Evolutionary conservation across 2,113 vertebrate species (phyloP), one percentile per base, ranked within the genome.

Genomic region (Panthera uncia): DNA sequence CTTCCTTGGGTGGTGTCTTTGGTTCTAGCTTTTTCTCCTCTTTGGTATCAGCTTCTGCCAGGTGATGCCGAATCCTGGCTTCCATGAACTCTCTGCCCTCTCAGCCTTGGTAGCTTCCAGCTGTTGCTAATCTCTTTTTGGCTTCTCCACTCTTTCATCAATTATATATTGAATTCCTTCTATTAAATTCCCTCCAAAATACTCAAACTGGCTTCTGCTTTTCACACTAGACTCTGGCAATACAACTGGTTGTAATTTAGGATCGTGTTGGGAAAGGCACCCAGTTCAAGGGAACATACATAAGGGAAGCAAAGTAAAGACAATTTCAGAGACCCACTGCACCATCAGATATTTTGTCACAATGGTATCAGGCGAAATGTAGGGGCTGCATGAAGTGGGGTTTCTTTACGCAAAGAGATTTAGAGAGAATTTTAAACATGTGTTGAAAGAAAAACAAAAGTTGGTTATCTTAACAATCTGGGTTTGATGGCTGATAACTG

Each of bases 361-460:
- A 68, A 36, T 50, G 66, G 79, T 18, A 65, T 18, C 33, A 15
- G n/a, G 9, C 12, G 41, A 78, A 48, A 52, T 18, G 41, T 73
- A 86, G 61, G 91, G n/a, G 23, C 14, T 48, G 4, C 36, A 18
- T 27, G 84, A 61, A 81, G n/a, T 3, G 8, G 48, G n/a, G 19
- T 23, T 73, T 76, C 27, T 94, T 74, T 76, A 18, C 31, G 55
- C 66, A 83, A 25, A 45, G 84, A 65, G 73, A 87, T 94, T 80
- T 57, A 79, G 38, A 95, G 45, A 73, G 25, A 27, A 48, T 48
- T 81, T 27, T 27, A 89, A 91, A 73, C 36, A 16, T 33, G 41
- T 31, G 6, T 87, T 61, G 52, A 85, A 95, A 86, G 68, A 81
- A 93, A 97, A 96, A 36, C 48, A 31, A 41, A 95, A 95, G 36